Evolutionary conservation across 1,140 invertebrate genomes (phyloP).

Genomic region (Nomia melanderi): DNA sequence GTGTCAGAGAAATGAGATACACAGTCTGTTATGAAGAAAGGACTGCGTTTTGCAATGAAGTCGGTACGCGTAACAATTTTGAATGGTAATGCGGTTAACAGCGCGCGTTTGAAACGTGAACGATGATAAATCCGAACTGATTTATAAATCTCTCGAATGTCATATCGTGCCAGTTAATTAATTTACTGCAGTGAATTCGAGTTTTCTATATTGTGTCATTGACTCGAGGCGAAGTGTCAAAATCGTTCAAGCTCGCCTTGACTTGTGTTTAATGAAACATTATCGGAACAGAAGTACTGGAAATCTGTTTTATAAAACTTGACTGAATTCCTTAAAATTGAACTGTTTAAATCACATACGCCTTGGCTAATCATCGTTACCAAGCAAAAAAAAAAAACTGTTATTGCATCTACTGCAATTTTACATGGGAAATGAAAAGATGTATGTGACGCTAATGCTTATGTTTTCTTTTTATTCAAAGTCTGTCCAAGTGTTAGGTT

Average conservation of each 20-base stretch:
- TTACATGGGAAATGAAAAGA: constrained; percentile 40
- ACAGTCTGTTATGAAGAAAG: constrained; percentile 45
- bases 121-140: constrained; percentile 15
- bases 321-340: neutral
- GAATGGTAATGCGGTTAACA: constrained; percentile 19
- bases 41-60: constrained; percentile 49
- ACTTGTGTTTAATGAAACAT: constrained; percentile 1
- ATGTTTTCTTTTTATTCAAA: constrained; percentile 45
- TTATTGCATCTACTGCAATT: neutral
- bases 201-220: constrained; percentile 60
- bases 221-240: constrained; percentile 64
- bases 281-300: neutral
- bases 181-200: constrained; percentile 38
- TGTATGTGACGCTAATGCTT: constrained; percentile 55
- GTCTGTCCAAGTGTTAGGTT: constrained; percentile 12
- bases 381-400: constrained; percentile 4
- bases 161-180: constrained; percentile 19
- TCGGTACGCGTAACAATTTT: constrained; percentile 33
- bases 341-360: neutral
- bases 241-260: constrained; percentile 37
- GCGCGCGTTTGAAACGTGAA: constrained; percentile 28
- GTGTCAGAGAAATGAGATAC: constrained; percentile 48
- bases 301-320: constrained; percentile 8
- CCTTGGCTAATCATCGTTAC: constrained; percentile 6
- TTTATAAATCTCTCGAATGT: neutral